These are phyloP conservation scores for Agrochola lota DNA, from an alignment of 2,888 invertebrate species.

Conservation along the genomic window DNA sequence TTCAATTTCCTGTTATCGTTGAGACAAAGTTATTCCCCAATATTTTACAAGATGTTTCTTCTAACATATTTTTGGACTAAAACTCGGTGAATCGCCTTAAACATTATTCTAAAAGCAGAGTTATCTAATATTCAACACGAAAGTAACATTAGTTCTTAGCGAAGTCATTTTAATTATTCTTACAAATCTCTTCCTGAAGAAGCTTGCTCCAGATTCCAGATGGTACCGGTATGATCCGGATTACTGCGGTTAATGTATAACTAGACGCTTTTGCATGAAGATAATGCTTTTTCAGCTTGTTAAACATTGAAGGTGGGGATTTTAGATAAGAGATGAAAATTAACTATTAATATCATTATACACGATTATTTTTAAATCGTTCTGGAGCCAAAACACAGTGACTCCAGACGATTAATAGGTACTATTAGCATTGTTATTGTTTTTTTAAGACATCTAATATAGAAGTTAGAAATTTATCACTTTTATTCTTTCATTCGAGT, in stretches of 20 bases:
- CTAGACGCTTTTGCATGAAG: constrained; percentile 5
- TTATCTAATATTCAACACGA: constrained; percentile 26
- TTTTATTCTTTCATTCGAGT: too few relatives aligned
- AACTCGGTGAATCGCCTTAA: neutral
- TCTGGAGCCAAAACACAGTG: too few relatives aligned
- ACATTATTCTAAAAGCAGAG: neutral
- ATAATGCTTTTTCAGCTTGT: constrained; percentile 14
- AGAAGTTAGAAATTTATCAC: too few relatives aligned
- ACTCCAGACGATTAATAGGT: too few relatives aligned
- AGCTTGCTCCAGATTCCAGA: constrained; percentile 38
- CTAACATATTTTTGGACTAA: neutral
- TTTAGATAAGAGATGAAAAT: neutral
- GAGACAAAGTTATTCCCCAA: neutral
- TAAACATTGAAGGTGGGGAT: neutral
- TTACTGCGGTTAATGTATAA: constrained; percentile 33
- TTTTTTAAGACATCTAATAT: too few relatives aligned
- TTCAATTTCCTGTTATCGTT: neutral
- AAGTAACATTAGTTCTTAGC: constrained; percentile 39
- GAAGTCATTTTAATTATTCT: constrained; percentile 47
- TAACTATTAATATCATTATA: too few relatives aligned
- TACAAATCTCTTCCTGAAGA: constrained; percentile 25
- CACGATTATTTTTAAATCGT: too few relatives aligned
- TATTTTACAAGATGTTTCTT: neutral
- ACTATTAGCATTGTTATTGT: too few relatives aligned
- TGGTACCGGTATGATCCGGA: constrained; percentile 51